Conservation (phyloP, 2,888 invertebrate species). For the Stenurella melanura region DNA sequence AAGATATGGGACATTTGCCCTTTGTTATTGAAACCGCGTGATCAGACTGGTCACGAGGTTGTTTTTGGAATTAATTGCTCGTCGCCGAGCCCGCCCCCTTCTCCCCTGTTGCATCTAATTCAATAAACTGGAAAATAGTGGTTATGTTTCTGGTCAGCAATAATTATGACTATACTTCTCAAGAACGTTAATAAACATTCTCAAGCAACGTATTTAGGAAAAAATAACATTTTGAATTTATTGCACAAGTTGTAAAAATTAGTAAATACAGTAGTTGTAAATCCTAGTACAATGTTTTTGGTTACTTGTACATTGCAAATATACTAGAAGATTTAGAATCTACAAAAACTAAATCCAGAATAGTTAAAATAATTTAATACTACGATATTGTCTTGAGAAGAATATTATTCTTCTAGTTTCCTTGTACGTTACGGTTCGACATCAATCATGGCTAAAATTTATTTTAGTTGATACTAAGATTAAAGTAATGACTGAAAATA, state of each 20-base stretch:
- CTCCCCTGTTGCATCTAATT: constrained; percentile 3
- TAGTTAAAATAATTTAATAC: no score
- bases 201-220: not conserved
- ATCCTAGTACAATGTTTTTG: no score
- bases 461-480: no score
- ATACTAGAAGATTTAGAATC: no score
- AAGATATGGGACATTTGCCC: constrained; percentile 47
- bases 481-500: no score
- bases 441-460: no score
- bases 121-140: not conserved
- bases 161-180: not conserved
- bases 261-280: no score
- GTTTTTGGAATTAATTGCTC: constrained; percentile 31
- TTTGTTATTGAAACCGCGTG: constrained; percentile 43
- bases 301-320: no score
- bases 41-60: constrained; percentile 46
- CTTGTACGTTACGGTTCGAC: no score
- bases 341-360: no score
- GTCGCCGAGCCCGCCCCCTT: not conserved
- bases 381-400: no score
- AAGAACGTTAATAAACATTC: not conserved
- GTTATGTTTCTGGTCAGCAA: not conserved
- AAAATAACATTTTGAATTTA: not conserved
- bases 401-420: no score
- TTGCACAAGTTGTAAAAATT: not conserved